These are phyloP conservation scores for Oreochromis niloticus DNA, from an alignment of 2,113 vertebrate species.

Conservation along the genomic window DNA sequence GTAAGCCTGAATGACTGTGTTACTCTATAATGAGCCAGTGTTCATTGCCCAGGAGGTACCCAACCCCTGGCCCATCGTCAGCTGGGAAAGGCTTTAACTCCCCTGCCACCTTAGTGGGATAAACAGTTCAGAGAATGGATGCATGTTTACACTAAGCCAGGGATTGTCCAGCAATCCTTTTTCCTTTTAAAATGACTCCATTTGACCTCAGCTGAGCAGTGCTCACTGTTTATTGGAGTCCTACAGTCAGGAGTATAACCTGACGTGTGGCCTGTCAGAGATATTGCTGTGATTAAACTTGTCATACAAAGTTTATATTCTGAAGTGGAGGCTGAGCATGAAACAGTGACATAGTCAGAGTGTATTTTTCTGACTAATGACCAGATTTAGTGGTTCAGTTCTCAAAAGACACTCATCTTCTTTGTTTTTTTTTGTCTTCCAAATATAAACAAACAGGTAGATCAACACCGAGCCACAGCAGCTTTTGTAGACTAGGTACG, in stretches of 20 bases:
- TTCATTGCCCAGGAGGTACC: neutral
- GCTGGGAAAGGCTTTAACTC: neutral
- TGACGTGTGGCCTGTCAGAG: neutral
- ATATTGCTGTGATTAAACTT: neutral
- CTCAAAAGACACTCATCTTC: neutral
- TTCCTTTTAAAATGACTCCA: neutral
- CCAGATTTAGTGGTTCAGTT: neutral
- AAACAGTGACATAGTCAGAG: neutral
- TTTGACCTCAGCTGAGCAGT: neutral
- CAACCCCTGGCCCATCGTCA: neutral
- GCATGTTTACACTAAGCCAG: neutral
- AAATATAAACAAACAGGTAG: slow-evolving; percentile 11
- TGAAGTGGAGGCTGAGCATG: neutral
- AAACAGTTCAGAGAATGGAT: neutral
- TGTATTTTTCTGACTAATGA: neutral
- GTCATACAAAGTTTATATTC: neutral
- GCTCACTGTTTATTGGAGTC: neutral
- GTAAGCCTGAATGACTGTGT: neutral
- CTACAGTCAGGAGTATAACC: neutral
- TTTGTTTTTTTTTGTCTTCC: neutral
- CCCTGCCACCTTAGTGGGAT: neutral
- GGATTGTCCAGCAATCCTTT: neutral
- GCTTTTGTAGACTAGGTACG: slow-evolving; percentile 24
- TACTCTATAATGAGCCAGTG: neutral
- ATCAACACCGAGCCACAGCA: neutral